Conservation (phyloP, 2,888 invertebrate genomes). For the Tuta absoluta region DNA sequence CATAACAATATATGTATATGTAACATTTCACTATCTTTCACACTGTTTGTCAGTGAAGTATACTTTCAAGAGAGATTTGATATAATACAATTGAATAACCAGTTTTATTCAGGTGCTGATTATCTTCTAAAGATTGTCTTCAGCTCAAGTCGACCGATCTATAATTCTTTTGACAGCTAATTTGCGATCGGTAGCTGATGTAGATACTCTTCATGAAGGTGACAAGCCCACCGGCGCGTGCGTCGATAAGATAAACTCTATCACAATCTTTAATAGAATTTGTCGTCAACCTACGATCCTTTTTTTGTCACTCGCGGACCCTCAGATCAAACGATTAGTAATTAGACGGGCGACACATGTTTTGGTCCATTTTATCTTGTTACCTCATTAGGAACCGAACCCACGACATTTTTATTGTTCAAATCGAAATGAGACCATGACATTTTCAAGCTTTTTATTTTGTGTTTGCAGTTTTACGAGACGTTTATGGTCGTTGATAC, state of each 20-base stretch:
- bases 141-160: neutral
- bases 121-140: neutral
- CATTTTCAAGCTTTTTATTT: constrained; percentile 34
- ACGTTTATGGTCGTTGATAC: constrained; percentile 29
- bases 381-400: constrained; percentile 60
- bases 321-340: constrained; percentile 74
- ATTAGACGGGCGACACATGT: constrained; percentile 78
- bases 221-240: constrained; percentile 52
- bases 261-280: constrained; percentile 64
- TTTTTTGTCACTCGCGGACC: constrained; percentile 59
- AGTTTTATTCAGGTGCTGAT: neutral
- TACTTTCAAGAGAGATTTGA: too few species aligned
- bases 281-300: constrained; percentile 50
- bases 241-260: constrained; percentile 49
- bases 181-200: constrained; percentile 14
- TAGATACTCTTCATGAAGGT: constrained; percentile 3
- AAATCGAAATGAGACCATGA: constrained; percentile 40
- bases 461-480: constrained; percentile 33
- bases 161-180: constrained; percentile 19
- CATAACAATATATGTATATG: too few species aligned
- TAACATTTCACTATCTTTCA: too few species aligned
- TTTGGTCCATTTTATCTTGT: constrained; percentile 69
- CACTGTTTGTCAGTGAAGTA: too few species aligned
- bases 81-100: neutral
- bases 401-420: constrained; percentile 54